Evolutionary conservation across 2,113 vertebrate species (phyloP).

Genomic region (Geococcyx californianus): DNA sequence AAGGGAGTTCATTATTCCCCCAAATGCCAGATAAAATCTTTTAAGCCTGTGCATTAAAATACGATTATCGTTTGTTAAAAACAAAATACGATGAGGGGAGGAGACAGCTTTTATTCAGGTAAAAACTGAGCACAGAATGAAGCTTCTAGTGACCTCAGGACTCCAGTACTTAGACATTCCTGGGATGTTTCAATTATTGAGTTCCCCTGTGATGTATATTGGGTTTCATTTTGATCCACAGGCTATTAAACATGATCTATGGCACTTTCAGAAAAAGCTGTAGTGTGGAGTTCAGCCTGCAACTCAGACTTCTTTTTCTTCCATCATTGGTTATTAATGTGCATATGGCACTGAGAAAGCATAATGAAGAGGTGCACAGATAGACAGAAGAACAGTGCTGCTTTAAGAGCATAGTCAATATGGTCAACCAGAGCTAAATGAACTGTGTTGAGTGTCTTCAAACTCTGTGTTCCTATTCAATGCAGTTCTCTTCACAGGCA

Average conservation of each 20-base stretch:
- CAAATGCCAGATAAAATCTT: neutral
- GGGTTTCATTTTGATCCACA: constrained; percentile 48
- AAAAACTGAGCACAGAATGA: neutral
- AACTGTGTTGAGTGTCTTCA: neutral
- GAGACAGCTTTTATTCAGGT: neutral
- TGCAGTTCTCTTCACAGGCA: neutral
- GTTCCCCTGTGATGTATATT: constrained; percentile 29
- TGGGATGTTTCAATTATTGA: constrained; percentile 52
- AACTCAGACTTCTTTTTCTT: neutral
- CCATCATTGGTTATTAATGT: constrained; percentile 14
- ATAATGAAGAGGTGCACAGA: neutral
- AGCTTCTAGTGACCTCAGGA: constrained; percentile 3
- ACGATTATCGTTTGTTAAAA: neutral
- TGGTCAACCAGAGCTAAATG: constrained; percentile 1
- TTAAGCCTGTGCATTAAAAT: neutral
- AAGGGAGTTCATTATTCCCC: neutral
- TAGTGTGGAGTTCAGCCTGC: neutral
- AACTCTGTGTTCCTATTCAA: neutral
- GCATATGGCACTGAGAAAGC: neutral
- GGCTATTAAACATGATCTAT: constrained; percentile 55
- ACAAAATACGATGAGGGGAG: neutral
- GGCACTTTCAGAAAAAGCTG: constrained; percentile 5
- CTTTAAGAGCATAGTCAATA: neutral
- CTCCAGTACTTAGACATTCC: constrained; percentile 15
- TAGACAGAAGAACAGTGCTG: neutral